Percentiles rank a stretch among this genome's conserved stretches.
These are phyloP conservation scores for Ceuthmochares aereus DNA, from an alignment of 2,113 vertebrate species.

Conservation along the genomic window DNA sequence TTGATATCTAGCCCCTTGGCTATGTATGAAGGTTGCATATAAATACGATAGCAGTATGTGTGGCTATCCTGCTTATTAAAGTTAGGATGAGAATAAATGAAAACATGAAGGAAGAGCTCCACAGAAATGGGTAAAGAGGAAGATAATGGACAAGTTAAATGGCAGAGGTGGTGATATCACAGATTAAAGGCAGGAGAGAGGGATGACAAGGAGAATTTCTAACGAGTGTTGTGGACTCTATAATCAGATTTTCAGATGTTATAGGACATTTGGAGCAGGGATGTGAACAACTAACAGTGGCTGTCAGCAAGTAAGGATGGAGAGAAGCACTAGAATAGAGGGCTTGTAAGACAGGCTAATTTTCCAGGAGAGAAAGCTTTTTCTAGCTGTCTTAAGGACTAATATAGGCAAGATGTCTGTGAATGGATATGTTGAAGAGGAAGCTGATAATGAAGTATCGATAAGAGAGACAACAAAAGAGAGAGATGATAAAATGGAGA, in stretches of 20 bases:
- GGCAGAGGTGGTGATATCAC: neutral
- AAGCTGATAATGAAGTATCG: neutral
- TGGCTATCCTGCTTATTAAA: neutral
- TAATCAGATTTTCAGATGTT: conserved; percentile 39
- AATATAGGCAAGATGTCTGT: neutral
- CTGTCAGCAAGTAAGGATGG: conserved; percentile 17
- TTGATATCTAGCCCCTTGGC: neutral
- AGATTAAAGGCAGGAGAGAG: neutral
- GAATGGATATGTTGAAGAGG: neutral
- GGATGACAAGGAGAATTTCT: neutral
- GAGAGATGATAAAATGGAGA: neutral
- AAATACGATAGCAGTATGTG: neutral
- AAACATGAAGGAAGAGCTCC: neutral
- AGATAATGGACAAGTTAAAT: neutral
- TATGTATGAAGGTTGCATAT: neutral
- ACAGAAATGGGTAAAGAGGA: neutral
- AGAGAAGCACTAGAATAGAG: neutral
- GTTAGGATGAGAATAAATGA: neutral
- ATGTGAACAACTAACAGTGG: neutral
- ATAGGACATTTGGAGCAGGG: neutral
- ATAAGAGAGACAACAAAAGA: neutral
- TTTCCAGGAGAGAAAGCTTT: neutral
- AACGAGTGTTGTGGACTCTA: neutral
- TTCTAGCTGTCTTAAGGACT: neutral
- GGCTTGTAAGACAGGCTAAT: neutral